Evolutionary conservation across 2,113 vertebrate genomes (phyloP).

Genomic region (Ageneiosus marmoratus): DNA sequence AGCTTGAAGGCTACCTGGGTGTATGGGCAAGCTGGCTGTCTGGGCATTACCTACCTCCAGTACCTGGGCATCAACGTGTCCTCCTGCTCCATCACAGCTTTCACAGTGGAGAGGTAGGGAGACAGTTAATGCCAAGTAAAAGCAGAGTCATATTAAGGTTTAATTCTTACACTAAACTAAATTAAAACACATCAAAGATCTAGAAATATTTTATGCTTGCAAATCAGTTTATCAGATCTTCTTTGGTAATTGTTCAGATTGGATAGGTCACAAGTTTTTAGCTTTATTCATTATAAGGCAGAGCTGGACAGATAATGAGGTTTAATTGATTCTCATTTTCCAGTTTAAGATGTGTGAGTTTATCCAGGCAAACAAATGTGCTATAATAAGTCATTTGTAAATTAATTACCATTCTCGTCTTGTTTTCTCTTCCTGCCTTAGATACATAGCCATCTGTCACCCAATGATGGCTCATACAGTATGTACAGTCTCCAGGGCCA

Average conservation of each 20-base stretch:
- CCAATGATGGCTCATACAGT: constrained; percentile 75
- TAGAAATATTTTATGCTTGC: not conserved
- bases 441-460: constrained; percentile 81
- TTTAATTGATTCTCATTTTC: not conserved
- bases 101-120: constrained; percentile 79
- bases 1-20: constrained; percentile 78
- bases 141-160: not conserved
- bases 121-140: not conserved
- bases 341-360: not conserved
- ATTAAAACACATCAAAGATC: not conserved
- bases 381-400: not conserved
- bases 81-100: constrained; percentile 81
- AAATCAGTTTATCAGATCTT: constrained; percentile 5
- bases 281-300: not conserved
- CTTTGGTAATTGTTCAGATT: not conserved
- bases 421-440: constrained; percentile 38
- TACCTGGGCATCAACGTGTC: constrained; percentile 82
- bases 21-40: constrained; percentile 73
- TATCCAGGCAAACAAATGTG: not conserved
- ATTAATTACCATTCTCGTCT: not conserved
- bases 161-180: not conserved
- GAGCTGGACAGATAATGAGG: not conserved
- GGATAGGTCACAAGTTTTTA: constrained; percentile 5
- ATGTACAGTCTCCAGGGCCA: constrained; percentile 77
- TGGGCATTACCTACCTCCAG: constrained; percentile 81